Conservation (phyloP, 2,797 vertebrate genomes). For the Lagorchestes hirsutus region DNA sequence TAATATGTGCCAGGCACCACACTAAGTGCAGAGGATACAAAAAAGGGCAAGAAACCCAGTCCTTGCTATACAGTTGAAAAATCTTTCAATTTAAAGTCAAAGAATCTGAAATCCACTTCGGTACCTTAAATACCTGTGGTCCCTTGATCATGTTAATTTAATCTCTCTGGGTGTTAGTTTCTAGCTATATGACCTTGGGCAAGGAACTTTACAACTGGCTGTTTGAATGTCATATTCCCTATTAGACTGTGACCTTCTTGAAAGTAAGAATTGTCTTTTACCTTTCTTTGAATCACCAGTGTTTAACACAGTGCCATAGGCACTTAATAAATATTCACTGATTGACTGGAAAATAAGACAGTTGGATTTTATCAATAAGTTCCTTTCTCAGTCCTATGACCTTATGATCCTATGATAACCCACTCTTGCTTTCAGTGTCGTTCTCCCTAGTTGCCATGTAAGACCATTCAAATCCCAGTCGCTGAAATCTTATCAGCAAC, state of each 20-base stretch:
- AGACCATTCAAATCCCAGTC: not conserved
- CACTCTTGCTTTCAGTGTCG: too few relatives aligned
- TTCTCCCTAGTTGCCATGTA: not conserved
- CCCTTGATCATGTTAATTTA: not conserved
- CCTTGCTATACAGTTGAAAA: too few relatives aligned
- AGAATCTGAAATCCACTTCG: not conserved
- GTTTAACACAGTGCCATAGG: not conserved
- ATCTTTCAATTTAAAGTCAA: too few relatives aligned
- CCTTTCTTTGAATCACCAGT: not conserved
- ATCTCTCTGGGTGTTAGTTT: not conserved
- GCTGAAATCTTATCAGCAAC: not conserved
- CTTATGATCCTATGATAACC: not conserved
- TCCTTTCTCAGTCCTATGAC: not conserved
- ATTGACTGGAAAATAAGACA: not conserved
- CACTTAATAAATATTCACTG: not conserved
- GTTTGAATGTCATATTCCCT: too few relatives aligned
- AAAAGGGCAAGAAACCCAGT: too few relatives aligned
- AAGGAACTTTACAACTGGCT: not conserved
- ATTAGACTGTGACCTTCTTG: not conserved
- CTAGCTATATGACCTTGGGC: not conserved
- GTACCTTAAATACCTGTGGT: not conserved
- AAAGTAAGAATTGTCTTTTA: not conserved
- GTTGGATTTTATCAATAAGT: not conserved
- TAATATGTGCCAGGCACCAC: too few relatives aligned
- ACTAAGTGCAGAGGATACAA: too few relatives aligned